Conservation (phyloP, 2,888 invertebrate genomes). For the Cerastis leucographa region DNA sequence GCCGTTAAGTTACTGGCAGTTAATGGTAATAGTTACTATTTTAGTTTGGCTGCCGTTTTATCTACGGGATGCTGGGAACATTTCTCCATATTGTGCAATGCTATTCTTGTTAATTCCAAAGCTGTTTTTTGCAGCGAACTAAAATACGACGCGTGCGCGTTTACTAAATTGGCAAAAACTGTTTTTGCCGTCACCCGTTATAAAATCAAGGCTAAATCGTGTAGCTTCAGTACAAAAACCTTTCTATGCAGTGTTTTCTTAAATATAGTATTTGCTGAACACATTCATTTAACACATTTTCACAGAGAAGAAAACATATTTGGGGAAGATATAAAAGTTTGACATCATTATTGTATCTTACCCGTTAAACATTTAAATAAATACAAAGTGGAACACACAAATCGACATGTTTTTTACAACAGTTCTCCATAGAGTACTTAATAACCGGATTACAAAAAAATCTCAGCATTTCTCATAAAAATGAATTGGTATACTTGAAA, state of each 20-base stretch:
- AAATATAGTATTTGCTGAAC: conserved; percentile 23
- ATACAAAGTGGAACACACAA: conserved; percentile 13
- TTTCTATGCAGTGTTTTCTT: conserved; percentile 28
- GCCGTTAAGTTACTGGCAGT: conserved; percentile 23
- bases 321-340: conserved; percentile 5
- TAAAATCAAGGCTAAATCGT: conserved; percentile 59
- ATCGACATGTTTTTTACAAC: conserved; percentile 1
- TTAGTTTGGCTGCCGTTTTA: conserved; percentile 21
- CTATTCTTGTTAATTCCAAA: neutral
- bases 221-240: conserved; percentile 41
- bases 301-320: conserved; percentile 4
- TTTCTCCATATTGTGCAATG: conserved; percentile 1
- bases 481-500: conserved; percentile 72
- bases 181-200: conserved; percentile 55
- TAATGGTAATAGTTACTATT: conserved; percentile 37
- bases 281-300: conserved; percentile 35
- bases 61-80: neutral
- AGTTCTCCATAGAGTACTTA: conserved; percentile 14
- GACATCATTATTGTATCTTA: neutral
- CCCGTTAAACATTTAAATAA: conserved; percentile 1
- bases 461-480: conserved; percentile 68
- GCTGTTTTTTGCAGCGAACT: neutral
- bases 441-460: conserved; percentile 28
- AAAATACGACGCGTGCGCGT: conserved; percentile 23
- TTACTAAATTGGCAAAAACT: conserved; percentile 36